phyloP scores from a whole-genome alignment of 2,888 invertebrate genomes.

The Rhagonycha lutea region DNA sequence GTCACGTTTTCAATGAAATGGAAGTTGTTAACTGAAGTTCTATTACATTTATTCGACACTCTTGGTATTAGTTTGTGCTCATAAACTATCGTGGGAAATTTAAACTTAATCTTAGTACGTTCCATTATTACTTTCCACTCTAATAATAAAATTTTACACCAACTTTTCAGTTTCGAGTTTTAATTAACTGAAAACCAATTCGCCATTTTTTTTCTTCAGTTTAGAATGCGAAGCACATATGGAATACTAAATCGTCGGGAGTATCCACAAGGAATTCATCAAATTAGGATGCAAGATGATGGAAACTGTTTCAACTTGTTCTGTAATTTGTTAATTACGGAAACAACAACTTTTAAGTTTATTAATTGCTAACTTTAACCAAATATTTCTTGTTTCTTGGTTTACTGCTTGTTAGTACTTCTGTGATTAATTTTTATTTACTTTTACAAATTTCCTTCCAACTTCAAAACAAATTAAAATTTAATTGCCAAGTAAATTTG shows the following conservation, averaged over 20 bases:
- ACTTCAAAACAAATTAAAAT: neutral
- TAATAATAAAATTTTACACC: neutral
- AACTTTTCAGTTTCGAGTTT: neutral
- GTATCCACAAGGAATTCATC: conserved; percentile 7
- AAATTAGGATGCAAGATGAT: conserved; percentile 1
- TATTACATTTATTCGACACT: conserved; percentile 52
- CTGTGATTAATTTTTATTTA: neutral
- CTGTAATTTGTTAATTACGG: conserved; percentile 23
- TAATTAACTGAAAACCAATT: neutral
- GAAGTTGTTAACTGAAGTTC: conserved; percentile 53
- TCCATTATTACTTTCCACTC: neutral
- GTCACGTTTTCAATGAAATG: conserved; percentile 53
- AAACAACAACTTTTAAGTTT: conserved; percentile 16
- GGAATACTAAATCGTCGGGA: neutral
- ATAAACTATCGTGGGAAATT: conserved; percentile 10
- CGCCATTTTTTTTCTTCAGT: neutral
- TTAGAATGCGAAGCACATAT: neutral
- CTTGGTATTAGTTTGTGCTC: conserved; percentile 28
- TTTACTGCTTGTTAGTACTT: neutral
- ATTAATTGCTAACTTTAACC: conserved; percentile 19
- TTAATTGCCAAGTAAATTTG: neutral
- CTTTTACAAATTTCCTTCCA: neutral
- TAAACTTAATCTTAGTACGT: neutral
- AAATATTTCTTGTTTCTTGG: neutral
- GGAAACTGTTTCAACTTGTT: conserved; percentile 16